These are phyloP conservation scores for Cryptophagus acutangulus DNA, from an alignment of 2,888 invertebrate species.

Conservation along the genomic window DNA sequence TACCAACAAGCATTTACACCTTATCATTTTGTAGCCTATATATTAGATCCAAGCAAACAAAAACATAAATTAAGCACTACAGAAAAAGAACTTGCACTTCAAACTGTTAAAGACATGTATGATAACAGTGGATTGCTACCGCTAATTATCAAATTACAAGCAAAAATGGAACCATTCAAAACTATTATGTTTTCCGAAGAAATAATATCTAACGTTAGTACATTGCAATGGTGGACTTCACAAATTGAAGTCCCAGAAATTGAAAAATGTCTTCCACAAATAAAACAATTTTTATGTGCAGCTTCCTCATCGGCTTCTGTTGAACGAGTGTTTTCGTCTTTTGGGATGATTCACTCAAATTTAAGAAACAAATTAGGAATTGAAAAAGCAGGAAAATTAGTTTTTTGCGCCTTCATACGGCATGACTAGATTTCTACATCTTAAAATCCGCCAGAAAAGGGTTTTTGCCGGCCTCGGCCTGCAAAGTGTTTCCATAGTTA, in stretches of 20 bases:
- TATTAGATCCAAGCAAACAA: constrained; percentile 5
- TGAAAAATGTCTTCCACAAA: not conserved
- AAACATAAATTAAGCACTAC: not conserved
- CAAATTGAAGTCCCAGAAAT: constrained; percentile 1
- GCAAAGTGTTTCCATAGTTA: too few species aligned
- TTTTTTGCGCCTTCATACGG: too few species aligned
- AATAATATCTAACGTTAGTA: not conserved
- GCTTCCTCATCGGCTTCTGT: constrained; percentile 10
- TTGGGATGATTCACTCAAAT: constrained; percentile 14
- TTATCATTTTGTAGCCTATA: constrained; percentile 11
- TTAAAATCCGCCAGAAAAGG: too few species aligned
- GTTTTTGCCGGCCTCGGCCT: too few species aligned
- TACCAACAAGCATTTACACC: constrained; percentile 12
- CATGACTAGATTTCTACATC: too few species aligned
- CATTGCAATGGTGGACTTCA: not conserved
- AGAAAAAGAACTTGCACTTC: not conserved
- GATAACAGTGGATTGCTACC: not conserved
- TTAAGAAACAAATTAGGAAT: constrained; percentile 15
- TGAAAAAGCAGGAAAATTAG: constrained; percentile 18
- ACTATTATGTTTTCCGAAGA: not conserved
- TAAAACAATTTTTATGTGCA: not conserved
- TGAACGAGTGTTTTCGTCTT: constrained; percentile 12
- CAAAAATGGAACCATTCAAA: not conserved
- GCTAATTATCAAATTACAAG: not conserved
- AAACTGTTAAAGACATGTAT: not conserved